phyloP scores from a whole-genome alignment of 2,113 vertebrate genomes.

The Nothoprocta perdicaria region DNA sequence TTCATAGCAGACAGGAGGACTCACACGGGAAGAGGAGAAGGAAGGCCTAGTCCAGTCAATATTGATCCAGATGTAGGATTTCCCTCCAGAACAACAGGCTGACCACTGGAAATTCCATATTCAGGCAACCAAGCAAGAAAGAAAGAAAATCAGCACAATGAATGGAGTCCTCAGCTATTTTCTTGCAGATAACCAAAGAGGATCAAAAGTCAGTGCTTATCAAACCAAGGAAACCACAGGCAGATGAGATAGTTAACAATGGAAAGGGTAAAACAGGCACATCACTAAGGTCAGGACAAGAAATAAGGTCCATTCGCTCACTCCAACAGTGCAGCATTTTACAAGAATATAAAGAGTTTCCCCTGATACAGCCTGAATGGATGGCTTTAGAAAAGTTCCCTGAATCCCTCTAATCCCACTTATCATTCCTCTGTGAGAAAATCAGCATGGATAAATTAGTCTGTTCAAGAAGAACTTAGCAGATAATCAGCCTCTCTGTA shows the following conservation, averaged over 20 bases:
- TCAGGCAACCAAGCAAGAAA: not conserved
- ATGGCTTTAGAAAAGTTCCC: constrained; percentile 14
- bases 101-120: not conserved
- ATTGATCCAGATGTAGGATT: not conserved
- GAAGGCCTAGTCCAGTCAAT: not conserved
- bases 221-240: not conserved
- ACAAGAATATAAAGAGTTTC: not conserved
- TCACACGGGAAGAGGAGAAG: not conserved
- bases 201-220: not conserved
- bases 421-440: constrained; percentile 30
- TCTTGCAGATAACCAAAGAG: not conserved
- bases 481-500: not conserved
- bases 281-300: not conserved
- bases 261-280: not conserved
- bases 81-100: not conserved
- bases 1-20: not conserved
- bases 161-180: not conserved
- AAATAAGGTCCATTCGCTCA: not conserved
- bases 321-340: not conserved
- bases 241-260: not conserved
- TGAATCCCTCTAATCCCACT: constrained; percentile 19
- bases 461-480: not conserved
- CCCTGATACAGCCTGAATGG: not conserved
- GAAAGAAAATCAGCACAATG: not conserved
- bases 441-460: constrained; percentile 14